Evolutionary conservation across 2,888 invertebrate species (phyloP), one percentile per base, ranked within the genome.

Genomic region (Villa cingulata): DNA sequence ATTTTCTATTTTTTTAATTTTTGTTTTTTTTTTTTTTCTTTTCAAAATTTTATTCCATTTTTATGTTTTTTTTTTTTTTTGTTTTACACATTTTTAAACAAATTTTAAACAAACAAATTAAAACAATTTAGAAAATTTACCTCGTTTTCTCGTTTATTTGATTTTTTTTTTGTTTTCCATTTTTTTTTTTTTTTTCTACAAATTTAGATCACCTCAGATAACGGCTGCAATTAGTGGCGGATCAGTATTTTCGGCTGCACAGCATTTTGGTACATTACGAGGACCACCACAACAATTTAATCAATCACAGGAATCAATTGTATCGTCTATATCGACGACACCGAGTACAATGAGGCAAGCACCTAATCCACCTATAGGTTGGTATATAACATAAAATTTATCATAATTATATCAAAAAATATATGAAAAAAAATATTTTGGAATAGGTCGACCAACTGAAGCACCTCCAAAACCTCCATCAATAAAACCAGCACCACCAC

Each of bases 401-500:
- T n/a, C n/a, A n/a, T n/a, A n/a, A n/a, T n/a, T n/a, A n/a, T n/a
- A n/a, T n/a, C n/a, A n/a, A n/a, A n/a, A n/a, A n/a, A n/a, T n/a
- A n/a, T n/a, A n/a, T n/a, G 15, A 2, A 15, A 41, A 23, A 1
- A 10, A 16, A 40, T 46, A 42, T 49, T 36, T 38, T 44, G 36
- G 5, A 15, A 12, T 20, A 68, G 68, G 65, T 48, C 69, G 69
- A 15, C 69, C 69, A 23, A 63, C 63, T 29, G 62, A 62, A 39
- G 63, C 65, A 46, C 64, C 64, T 37, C 62, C 64, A 38, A 61
- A 63, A 49, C 64, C 65, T 37, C 64, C 64, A 36, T 60, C 61
- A 52, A 62, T 63, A 7, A 69, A 68, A 53, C 69, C 69, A 17
- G 70, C 70, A 45, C 70, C 70, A 50, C 69, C 70, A 16, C 70